Evolutionary conservation across 1,140 invertebrate species (phyloP), one percentile per base, ranked within the genome.

Genomic region (Plutomurus gul): DNA sequence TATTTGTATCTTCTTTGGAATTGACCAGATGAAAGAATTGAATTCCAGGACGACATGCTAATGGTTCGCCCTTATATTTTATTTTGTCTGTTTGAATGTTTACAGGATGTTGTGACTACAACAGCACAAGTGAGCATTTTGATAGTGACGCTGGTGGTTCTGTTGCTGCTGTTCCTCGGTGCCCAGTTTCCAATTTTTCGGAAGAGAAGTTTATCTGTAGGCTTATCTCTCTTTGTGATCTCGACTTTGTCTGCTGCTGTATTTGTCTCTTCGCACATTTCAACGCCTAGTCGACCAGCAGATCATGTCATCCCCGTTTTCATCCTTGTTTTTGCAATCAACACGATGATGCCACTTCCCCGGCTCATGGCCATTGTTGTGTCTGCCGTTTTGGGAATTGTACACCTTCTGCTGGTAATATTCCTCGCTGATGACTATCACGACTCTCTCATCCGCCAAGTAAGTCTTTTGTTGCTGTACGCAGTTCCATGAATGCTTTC

Each of bases 321-420:
- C 65, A 84, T 85, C 47, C 81, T 84, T 5, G 83, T 86, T n/a
- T 85, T 86, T 60, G 81, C 84, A 16, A 84, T 83, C 10, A 84
- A 86, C 37, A 85, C 85, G 7, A 85, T 86, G 84, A 78, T 86
- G 46, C 84, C 85, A 25, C 77, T 86, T 39, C 83, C 85, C 2
- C 22, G 80, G 36, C 49, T 77, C 7, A 73, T 82, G 1, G 84
- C 85, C 16, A 71, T 85, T 27, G 49, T 83, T 7, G 77, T 85
- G 0, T 85, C 84, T 25, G 46, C 84, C 10, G 22, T 84, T 10
- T 81, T 85, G 0, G 82, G 76, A 7, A 20, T 83, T 18, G 60
- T 82, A 13, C 85, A 86, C 56, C 76, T 86, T n/a, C 51, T 84
- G 0, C 46, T 86, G 13, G 84, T 84, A 20, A 77, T 75, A 13